Base-by-base conservation (phyloP, 2,888 invertebrate species). In the Andrena hattorfiana region DNA sequence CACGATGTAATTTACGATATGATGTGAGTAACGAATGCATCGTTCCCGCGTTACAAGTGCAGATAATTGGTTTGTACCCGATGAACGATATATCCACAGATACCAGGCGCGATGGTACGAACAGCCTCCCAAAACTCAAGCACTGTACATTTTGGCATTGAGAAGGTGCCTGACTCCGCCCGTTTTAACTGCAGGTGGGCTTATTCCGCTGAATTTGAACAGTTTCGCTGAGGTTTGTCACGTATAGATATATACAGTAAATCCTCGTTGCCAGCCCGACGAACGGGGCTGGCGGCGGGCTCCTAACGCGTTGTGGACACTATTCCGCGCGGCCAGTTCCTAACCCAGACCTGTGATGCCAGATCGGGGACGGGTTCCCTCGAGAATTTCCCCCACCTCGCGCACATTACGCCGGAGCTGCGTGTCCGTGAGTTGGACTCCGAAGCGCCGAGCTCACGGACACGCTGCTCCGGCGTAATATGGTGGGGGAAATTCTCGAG, bases 81-180 rank as follows among this genome's bases (percentile, higher is more conserved):
- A 54, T 54, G 16, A 8, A 8, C 7, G 13, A 0, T 26, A 30
- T 67, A 13, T 56, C 10, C 23, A 10, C n/a, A 71, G 71, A 13
- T 51, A n/a, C 26, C 32, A 71, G 0, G 10, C 71, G 3, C 4
- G 2, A 2, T 71, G 71, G 71, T 71, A 71, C 13, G 23, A 32
- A 5, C 16, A 8, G 1, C 0, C 2, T 20, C 13, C 1, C 13
- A 71, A 10, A 8, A 16, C 5, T 7, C 67, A 67, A 7, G 16
- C 16, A 20, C 51, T 67, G 13, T 67, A 67, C n/a, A 13, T 51
- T 49, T 23, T 67, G 3, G 51, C 30, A 8, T 49, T 67, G 10
- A 7, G 51, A 6, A 28, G 28, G 51, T 30, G n/a, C 51, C 30
- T 51, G 10, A 51, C 8, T 51, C 67, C 67, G 5, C 67, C 26